phyloP scores from a whole-genome alignment of 2,888 invertebrate species.

The Parasteatoda lunata region DNA sequence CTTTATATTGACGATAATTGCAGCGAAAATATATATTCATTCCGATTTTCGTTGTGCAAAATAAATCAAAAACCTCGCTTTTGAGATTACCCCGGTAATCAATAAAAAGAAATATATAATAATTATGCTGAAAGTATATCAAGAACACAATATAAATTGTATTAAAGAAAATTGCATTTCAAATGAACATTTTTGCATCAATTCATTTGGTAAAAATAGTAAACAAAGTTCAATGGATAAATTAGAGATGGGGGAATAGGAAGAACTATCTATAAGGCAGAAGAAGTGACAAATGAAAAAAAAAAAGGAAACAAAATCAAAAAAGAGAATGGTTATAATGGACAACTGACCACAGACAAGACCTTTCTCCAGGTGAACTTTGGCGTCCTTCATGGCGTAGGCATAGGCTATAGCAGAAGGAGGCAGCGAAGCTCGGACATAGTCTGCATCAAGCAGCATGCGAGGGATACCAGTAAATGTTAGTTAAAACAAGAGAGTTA shows the following conservation, averaged over 20 bases:
- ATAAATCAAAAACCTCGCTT: too few relatives aligned
- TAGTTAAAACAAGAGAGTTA: slow-evolving; percentile 10
- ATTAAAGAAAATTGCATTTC: too few relatives aligned
- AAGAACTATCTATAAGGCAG: background rate
- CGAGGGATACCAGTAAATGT: slow-evolving; percentile 14
- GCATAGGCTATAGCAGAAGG: slow-evolving; percentile 69
- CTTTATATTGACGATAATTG: too few relatives aligned
- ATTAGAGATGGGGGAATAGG: background rate
- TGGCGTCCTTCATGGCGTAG: slow-evolving; percentile 70
- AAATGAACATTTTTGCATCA: too few relatives aligned
- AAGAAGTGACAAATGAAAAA: background rate
- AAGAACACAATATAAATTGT: too few relatives aligned
- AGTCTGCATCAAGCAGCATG: slow-evolving; percentile 63
- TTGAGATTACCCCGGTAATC: too few relatives aligned
- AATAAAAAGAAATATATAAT: too few relatives aligned
- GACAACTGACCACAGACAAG: slow-evolving; percentile 70
- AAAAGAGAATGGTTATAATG: slow-evolving; percentile 4
- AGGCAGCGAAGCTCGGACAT: slow-evolving; percentile 67
- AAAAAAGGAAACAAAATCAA: background rate
- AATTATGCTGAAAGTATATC: too few relatives aligned
- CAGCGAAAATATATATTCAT: too few relatives aligned
- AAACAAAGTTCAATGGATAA: too few relatives aligned
- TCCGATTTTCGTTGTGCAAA: too few relatives aligned
- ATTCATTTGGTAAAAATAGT: too few relatives aligned
- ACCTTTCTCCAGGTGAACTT: slow-evolving; percentile 71